Evolutionary conservation across 2,797 vertebrate genomes (phyloP).

Genomic region (Podarcis siculus): DNA sequence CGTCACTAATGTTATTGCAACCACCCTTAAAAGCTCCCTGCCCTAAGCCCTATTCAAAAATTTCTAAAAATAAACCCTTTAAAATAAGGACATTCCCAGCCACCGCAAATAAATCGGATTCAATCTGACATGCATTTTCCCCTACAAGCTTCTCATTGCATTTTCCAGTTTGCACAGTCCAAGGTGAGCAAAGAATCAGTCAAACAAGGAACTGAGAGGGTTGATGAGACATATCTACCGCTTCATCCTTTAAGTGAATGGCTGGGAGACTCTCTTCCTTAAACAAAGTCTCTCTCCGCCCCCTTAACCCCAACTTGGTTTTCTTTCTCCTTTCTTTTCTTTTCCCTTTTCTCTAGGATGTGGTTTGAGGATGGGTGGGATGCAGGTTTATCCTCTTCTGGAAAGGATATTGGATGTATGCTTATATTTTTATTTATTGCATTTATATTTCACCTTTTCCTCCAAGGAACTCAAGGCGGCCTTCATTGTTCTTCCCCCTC

Average conservation of each 20-base stretch:
- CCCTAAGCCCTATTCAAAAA: not conserved
- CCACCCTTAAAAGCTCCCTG: not conserved
- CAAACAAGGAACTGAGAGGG: not conserved
- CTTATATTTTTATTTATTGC: too few species aligned
- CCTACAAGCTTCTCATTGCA: not conserved
- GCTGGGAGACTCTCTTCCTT: not conserved
- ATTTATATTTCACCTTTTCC: too few species aligned
- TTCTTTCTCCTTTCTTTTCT: not conserved
- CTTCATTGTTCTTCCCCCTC: too few species aligned
- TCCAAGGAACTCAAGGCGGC: too few species aligned
- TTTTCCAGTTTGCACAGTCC: not conserved
- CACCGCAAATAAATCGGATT: slow-evolving; percentile 5
- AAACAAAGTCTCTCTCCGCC: not conserved
- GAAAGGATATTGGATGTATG: not conserved
- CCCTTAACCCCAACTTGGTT: not conserved
- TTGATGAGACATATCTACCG: not conserved
- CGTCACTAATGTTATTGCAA: not conserved
- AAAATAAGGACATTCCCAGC: not conserved
- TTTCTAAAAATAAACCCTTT: not conserved
- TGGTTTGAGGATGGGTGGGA: not conserved
- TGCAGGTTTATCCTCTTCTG: not conserved
- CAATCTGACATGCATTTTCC: not conserved
- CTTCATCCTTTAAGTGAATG: not conserved
- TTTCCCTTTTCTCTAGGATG: not conserved
- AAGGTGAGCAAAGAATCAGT: not conserved